These are phyloP conservation scores for Drosophila borealis DNA, from an alignment of 2,888 invertebrate genomes.

Conservation along the genomic window DNA sequence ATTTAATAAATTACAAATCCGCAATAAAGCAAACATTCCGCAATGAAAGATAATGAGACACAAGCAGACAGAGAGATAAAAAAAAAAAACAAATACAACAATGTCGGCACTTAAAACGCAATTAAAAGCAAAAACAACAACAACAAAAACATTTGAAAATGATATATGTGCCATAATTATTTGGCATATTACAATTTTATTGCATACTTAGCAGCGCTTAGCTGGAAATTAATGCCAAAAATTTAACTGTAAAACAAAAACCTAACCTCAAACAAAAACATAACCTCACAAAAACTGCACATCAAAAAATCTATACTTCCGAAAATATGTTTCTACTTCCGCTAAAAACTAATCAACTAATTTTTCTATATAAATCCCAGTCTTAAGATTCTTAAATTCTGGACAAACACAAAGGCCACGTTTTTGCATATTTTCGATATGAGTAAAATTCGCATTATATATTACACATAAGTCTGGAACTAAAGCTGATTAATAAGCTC, in stretches of 20 bases:
- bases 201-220: constrained; percentile 59
- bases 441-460: background rate
- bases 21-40: constrained; percentile 13
- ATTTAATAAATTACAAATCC: constrained; percentile 7
- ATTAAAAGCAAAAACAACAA: constrained; percentile 27
- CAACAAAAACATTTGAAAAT: constrained; percentile 22
- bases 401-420: background rate
- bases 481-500: constrained; percentile 4
- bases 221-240: background rate
- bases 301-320: too few relatives aligned
- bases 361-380: background rate
- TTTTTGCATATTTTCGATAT: constrained; percentile 8
- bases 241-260: background rate
- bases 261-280: background rate
- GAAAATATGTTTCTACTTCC: too few relatives aligned
- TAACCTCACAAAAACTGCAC: too few relatives aligned
- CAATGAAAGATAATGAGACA: constrained; percentile 27
- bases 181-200: constrained; percentile 23
- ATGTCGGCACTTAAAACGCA: constrained; percentile 39
- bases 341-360: too few relatives aligned
- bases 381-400: background rate
- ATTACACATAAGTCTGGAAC: background rate
- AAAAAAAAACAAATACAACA: constrained; percentile 1
- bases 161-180: constrained; percentile 11
- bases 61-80: constrained; percentile 34